Evolutionary conservation across 2,888 invertebrate species (phyloP).

Genomic region (Agrilus mali): DNA sequence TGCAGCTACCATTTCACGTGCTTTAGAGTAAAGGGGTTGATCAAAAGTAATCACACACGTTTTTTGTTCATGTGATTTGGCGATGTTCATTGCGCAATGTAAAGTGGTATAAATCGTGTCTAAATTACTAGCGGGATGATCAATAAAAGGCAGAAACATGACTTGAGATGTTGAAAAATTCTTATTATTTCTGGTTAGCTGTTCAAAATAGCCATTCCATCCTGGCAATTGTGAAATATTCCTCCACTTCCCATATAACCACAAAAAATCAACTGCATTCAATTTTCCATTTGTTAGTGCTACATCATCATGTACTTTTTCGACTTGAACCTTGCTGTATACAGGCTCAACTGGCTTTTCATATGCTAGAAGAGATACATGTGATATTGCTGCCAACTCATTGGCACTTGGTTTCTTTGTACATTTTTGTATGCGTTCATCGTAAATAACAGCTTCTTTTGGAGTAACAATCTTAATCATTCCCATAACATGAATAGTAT

Average conservation of each 20-base stretch:
- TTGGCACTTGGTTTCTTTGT: slow-evolving; percentile 19
- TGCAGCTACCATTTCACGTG: slow-evolving; percentile 11
- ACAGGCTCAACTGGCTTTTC: slow-evolving; percentile 14
- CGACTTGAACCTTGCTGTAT: slow-evolving; percentile 13
- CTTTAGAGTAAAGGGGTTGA: slow-evolving; percentile 12
- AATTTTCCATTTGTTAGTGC: slow-evolving; percentile 4
- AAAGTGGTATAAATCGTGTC: slow-evolving; percentile 17
- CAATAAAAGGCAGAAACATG: slow-evolving; percentile 9
- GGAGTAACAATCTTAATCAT: slow-evolving; percentile 12
- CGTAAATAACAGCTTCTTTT: slow-evolving; percentile 13
- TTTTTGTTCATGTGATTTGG: slow-evolving; percentile 14
- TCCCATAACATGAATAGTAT: slow-evolving; percentile 14
- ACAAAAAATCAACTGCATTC: slow-evolving; percentile 7
- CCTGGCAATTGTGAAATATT: slow-evolving; percentile 20
- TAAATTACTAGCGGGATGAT: slow-evolving; percentile 8
- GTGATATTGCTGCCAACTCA: slow-evolving; percentile 14
- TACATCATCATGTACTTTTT: slow-evolving; percentile 10
- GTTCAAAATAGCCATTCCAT: slow-evolving; percentile 26
- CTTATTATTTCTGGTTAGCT: slow-evolving; percentile 16
- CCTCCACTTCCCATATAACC: slow-evolving; percentile 20
- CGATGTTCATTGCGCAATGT: slow-evolving; percentile 11
- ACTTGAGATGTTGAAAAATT: slow-evolving; percentile 11
- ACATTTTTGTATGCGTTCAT: slow-evolving; percentile 20
- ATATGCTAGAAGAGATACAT: slow-evolving; percentile 13
- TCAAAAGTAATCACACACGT: slow-evolving; percentile 15